A percentile compares a stretch with the other conserved stretches of the same genome.
phyloP scores from a whole-genome alignment of 2,113 vertebrate genomes.

The Melanerpes formicivorus region DNA sequence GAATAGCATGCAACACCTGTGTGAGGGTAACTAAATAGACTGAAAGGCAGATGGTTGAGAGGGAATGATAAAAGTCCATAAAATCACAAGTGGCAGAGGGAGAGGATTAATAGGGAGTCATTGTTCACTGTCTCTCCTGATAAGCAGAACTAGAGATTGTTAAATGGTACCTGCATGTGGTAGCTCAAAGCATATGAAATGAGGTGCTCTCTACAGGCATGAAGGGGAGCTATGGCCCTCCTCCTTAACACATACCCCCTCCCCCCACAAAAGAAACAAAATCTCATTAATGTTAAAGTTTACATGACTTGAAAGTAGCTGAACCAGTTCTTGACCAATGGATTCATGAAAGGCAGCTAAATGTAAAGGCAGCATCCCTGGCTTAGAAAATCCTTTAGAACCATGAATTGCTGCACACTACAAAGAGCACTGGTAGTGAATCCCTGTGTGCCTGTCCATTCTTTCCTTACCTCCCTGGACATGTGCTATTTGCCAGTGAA shows the following conservation, averaged over 20 bases:
- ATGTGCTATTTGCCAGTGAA: not conserved
- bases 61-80: slow-evolving; percentile 5
- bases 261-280: not conserved
- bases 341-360: not conserved
- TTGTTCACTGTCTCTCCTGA: not conserved
- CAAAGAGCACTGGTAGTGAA: not conserved
- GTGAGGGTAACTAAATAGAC: slow-evolving; percentile 1
- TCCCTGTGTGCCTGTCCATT: not conserved
- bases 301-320: not conserved
- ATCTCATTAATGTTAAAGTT: not conserved
- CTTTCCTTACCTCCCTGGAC: not conserved
- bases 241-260: not conserved
- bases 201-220: not conserved
- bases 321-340: not conserved
- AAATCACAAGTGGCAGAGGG: not conserved
- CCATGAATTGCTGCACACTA: not conserved
- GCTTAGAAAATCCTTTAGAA: not conserved
- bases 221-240: not conserved
- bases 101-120: slow-evolving; percentile 8
- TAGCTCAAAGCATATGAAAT: not conserved
- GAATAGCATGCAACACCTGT: not conserved
- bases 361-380: not conserved
- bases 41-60: slow-evolving; percentile 11
- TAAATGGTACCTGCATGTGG: not conserved
- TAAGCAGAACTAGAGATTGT: not conserved